Base-by-base conservation (phyloP, 2,888 invertebrate species). In the Cephus nigrinus region DNA sequence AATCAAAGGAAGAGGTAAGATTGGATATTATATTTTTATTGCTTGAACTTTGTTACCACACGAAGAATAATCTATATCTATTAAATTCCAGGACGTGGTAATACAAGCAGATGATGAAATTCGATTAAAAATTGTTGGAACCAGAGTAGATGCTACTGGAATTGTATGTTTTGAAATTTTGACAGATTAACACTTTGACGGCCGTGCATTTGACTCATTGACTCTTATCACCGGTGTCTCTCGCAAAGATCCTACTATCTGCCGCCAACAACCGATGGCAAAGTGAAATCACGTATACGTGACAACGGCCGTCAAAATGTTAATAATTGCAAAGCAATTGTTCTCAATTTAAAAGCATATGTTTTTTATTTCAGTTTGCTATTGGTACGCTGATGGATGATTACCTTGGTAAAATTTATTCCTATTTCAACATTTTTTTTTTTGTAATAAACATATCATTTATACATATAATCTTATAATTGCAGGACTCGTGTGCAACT, bases 311-410 rank as follows among this genome's bases (percentile, higher is more conserved):
- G 12, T 36, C 36, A 36, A 36, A 36, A 12, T 36, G 36, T 36
- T 36, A 73, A 68, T 74, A 33, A 75, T 69, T 78, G 36, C 31
- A 55, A 55, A 55, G 55, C 2, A 23, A 9, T 55, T 55, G 40
- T 23, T 40, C 40, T 15, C 23, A 55, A 15, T 55, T 55, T 55
- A 55, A 23, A 55, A 2, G 23, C 23, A 9, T 40, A 40, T 78
- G 76, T 90, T 90, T 86, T 86, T 86, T 86, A 84, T 95, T 95
- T 89, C 93, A 98, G 97, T 99, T 99, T 93, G 99, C 99, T 1
- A 99, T 99, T 92, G 99, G 99, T 82, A 99, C 99, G 0, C 93
- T 99, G 76, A 99, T 99, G 99, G 99, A 99, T 89, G 99, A 99
- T 93, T 99, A 97, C 91, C 93, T 99, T 88, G 99, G 99, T 87